Percentiles rank a stretch among this genome's conserved stretches.
phyloP scores from a whole-genome alignment of 2,797 vertebrate species.

The Taeniopygia guttata region DNA sequence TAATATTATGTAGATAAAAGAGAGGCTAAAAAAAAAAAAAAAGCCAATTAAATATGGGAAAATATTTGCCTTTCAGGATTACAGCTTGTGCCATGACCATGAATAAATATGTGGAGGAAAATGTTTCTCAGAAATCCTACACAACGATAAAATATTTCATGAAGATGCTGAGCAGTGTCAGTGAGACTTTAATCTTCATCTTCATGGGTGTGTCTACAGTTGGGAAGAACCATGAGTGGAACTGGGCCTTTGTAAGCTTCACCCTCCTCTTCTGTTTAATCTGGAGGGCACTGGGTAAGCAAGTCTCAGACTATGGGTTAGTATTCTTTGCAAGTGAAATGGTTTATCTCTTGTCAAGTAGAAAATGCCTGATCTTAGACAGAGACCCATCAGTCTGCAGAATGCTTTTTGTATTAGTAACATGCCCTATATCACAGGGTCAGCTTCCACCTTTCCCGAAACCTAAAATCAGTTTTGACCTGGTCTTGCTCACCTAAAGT shows the following conservation, averaged over 20 bases:
- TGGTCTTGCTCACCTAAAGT: neutral
- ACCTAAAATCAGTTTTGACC: neutral
- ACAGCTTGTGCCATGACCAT: conserved; percentile 95
- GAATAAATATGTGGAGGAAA: conserved; percentile 97
- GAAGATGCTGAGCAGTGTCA: conserved; percentile 95
- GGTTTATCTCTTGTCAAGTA: neutral
- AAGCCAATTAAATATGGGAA: neutral
- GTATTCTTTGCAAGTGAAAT: neutral
- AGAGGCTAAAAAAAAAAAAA: neutral
- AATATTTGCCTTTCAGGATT: conserved; percentile 79
- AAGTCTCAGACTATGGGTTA: neutral
- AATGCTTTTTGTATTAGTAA: neutral
- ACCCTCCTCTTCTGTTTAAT: conserved; percentile 92
- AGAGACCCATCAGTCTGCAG: neutral
- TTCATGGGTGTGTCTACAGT: conserved; percentile 96
- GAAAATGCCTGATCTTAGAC: neutral
- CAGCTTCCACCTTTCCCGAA: neutral
- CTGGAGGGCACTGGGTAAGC: conserved; percentile 90
- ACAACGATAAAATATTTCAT: conserved; percentile 94
- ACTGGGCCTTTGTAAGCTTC: conserved; percentile 95
- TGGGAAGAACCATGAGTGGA: conserved; percentile 94
- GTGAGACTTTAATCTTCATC: conserved; percentile 97
- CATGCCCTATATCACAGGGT: fast-evolving
- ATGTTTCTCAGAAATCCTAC: conserved; percentile 95
- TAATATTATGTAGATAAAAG: neutral